Evolutionary conservation across 2,113 vertebrate species (phyloP).

Genomic region (Ornithorhynchus anatinus): DNA sequence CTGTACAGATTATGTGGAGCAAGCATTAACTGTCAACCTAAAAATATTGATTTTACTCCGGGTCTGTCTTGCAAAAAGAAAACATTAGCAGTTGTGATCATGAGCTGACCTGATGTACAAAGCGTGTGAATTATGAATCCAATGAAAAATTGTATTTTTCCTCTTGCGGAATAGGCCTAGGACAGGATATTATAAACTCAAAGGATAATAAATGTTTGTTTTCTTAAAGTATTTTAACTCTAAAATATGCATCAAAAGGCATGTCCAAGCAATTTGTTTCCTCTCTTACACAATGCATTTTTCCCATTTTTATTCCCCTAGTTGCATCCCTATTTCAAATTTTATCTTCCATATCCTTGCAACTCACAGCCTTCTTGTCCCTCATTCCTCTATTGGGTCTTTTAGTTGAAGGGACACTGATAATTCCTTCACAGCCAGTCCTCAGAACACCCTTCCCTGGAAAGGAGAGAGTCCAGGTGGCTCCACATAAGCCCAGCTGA

Average conservation of each 20-base stretch:
- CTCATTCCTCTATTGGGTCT: too few species aligned
- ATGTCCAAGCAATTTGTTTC: background rate
- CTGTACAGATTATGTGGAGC: background rate
- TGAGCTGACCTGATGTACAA: background rate
- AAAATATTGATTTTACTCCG: background rate
- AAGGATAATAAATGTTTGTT: background rate
- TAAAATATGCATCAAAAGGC: background rate
- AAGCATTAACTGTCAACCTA: background rate
- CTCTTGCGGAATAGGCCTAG: background rate
- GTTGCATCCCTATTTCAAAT: too few species aligned
- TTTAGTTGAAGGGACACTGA: too few species aligned
- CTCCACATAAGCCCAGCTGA: too few species aligned
- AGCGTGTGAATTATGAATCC: slow-evolving; percentile 19
- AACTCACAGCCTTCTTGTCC: too few species aligned
- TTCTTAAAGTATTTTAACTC: background rate
- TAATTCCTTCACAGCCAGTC: too few species aligned
- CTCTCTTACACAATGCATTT: too few species aligned
- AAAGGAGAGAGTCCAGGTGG: too few species aligned
- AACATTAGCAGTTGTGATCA: background rate
- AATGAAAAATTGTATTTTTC: background rate
- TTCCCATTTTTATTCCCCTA: too few species aligned
- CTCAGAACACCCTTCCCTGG: too few species aligned
- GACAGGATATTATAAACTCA: background rate
- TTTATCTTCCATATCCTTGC: too few species aligned
- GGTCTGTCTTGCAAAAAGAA: background rate